Conservation (phyloP, 2,113 vertebrate genomes). For the Sylvietta virens region DNA sequence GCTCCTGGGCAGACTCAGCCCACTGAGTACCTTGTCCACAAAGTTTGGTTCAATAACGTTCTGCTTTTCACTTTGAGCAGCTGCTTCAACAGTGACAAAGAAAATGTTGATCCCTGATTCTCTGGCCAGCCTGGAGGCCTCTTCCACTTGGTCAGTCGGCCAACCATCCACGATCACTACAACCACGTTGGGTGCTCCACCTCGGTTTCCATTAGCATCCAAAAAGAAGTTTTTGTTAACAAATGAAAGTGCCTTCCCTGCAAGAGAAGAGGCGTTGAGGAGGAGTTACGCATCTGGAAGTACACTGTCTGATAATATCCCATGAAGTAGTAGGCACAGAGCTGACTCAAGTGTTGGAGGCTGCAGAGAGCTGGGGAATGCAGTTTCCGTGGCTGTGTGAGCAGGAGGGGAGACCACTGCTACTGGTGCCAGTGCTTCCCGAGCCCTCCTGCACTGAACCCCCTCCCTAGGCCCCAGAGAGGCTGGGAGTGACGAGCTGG, state of each 20-base stretch:
- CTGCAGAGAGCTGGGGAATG: not conserved
- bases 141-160: constrained; percentile 93
- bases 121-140: constrained; percentile 87
- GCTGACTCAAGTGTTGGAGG: not conserved
- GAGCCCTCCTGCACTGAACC: not conserved
- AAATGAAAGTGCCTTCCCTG: constrained; percentile 92
- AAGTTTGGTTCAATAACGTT: constrained; percentile 85
- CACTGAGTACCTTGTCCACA: constrained; percentile 87
- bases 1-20: not conserved
- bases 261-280: not conserved
- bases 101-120: constrained; percentile 98
- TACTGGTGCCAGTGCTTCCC: not conserved
- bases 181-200: constrained; percentile 86
- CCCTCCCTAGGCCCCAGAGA: not conserved
- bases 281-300: not conserved
- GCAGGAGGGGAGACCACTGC: not conserved
- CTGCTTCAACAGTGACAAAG: constrained; percentile 93
- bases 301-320: not conserved
- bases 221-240: constrained; percentile 91
- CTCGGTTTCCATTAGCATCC: constrained; percentile 89
- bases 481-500: not conserved
- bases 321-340: not conserved
- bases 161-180: constrained; percentile 95
- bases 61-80: constrained; percentile 86
- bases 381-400: not conserved